phyloP scores from a whole-genome alignment of 2,888 invertebrate species.

The Dermolepida albohirtum region DNA sequence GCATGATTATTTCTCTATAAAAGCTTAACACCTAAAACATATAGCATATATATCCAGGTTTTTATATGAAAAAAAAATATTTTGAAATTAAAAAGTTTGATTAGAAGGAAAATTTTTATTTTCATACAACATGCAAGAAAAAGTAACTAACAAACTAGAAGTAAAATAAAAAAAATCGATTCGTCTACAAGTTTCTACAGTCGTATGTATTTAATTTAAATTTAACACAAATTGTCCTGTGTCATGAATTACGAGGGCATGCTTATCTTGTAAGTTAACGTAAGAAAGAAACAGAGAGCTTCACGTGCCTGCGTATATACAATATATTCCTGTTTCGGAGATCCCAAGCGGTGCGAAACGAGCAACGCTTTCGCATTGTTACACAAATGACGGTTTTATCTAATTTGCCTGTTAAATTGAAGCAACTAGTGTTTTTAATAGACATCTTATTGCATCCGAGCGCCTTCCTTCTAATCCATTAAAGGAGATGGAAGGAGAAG shows the following conservation, averaged over 20 bases:
- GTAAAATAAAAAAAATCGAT: slow-evolving; percentile 4
- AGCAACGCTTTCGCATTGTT: slow-evolving; percentile 48
- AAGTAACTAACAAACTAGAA: background rate
- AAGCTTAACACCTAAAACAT: no score
- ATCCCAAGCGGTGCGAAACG: slow-evolving; percentile 29
- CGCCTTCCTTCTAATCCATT: slow-evolving; percentile 38
- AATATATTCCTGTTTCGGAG: slow-evolving; percentile 32
- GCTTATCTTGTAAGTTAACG: slow-evolving; percentile 4
- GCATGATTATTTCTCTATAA: no score
- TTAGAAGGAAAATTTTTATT: no score
- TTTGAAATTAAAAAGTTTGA: no score
- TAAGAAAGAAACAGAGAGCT: slow-evolving; percentile 8
- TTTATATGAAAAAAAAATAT: no score
- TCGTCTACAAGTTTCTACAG: background rate
- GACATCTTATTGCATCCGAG: slow-evolving; percentile 50
- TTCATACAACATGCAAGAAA: no score
- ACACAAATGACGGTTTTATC: slow-evolving; percentile 59
- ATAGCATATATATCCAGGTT: no score
- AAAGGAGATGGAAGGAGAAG: slow-evolving; percentile 36
- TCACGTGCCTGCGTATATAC: slow-evolving; percentile 17
- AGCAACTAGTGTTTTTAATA: slow-evolving; percentile 62
- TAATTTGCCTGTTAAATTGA: slow-evolving; percentile 61
- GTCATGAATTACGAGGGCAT: slow-evolving; percentile 7
- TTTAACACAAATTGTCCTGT: slow-evolving; percentile 31
- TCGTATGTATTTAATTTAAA: slow-evolving; percentile 18